Percentiles rank a stretch among this genome's conserved stretches.
Conservation (phyloP, 35 echinoderm and acorn worm genomes). For the Anneissia japonica region DNA sequence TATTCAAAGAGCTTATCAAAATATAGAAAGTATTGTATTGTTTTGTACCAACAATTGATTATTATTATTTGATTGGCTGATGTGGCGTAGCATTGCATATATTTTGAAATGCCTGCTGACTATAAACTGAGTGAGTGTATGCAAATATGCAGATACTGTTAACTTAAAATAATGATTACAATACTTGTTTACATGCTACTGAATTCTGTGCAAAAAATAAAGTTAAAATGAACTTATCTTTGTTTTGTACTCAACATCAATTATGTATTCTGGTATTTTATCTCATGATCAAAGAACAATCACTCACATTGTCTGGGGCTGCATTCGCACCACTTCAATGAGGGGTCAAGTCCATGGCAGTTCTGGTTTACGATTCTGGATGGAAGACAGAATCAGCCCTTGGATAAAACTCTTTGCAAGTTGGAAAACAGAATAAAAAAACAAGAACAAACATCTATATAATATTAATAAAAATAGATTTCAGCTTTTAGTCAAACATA, state of each 20-base stretch:
- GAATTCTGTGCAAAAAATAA: not conserved
- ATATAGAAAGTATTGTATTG: too few species aligned
- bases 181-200: not conserved
- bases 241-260: conserved; percentile 95
- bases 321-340: conserved; percentile 67
- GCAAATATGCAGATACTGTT: too few species aligned
- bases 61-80: too few species aligned
- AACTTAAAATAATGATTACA: not conserved
- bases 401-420: conserved; percentile 69
- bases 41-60: too few species aligned
- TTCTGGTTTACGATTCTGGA: conserved; percentile 42
- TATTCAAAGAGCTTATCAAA: too few species aligned
- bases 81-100: too few species aligned
- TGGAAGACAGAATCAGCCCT: conserved; percentile 80
- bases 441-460: too few species aligned
- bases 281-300: conserved; percentile 92
- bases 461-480: too few species aligned
- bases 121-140: too few species aligned
- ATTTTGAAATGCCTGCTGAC: too few species aligned
- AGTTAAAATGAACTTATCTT: conserved; percentile 52
- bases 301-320: conserved; percentile 86
- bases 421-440: too few species aligned
- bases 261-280: conserved; percentile 92
- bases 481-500: too few species aligned
- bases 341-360: conserved; percentile 11